Conservation (phyloP, 1,140 invertebrate genomes). For the Bombus breviceps region DNA sequence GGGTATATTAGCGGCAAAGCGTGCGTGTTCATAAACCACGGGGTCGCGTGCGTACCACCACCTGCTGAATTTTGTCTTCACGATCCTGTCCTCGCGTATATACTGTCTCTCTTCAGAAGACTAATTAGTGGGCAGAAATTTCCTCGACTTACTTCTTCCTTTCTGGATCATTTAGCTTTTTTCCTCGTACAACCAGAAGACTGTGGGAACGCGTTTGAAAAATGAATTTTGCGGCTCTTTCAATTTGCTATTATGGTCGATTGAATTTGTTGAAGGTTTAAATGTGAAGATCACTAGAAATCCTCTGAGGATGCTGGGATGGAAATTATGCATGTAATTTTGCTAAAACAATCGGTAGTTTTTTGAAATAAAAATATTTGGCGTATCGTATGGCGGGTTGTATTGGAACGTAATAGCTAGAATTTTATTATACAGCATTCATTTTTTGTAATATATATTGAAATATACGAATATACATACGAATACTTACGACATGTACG, state of each 20-base stretch:
- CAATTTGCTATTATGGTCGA: neutral
- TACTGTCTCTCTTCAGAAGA: neutral
- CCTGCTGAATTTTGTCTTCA: slow-evolving; percentile 1
- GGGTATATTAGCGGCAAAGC: neutral
- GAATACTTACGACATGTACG: too few relatives aligned
- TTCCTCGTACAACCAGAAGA: neutral
- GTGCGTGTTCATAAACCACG: neutral
- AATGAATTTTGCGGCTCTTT: neutral
- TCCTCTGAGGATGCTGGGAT: neutral
- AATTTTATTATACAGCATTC: neutral
- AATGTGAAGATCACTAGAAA: neutral
- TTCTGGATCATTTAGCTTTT: neutral
- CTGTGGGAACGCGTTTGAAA: neutral
- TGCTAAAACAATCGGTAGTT: neutral
- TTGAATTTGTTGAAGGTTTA: neutral
- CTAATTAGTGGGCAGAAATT: slow-evolving; percentile 20
- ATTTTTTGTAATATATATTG: too few relatives aligned
- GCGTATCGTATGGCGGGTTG: neutral
- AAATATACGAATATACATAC: too few relatives aligned
- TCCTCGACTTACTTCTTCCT: neutral
- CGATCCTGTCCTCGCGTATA: slow-evolving; percentile 3
- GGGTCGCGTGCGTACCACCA: slow-evolving; percentile 17
- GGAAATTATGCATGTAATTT: neutral
- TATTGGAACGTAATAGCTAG: neutral
- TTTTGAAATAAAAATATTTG: neutral